Evolutionary conservation across 1,140 invertebrate species (phyloP).

Genomic region (Listronotus oregonensis): DNA sequence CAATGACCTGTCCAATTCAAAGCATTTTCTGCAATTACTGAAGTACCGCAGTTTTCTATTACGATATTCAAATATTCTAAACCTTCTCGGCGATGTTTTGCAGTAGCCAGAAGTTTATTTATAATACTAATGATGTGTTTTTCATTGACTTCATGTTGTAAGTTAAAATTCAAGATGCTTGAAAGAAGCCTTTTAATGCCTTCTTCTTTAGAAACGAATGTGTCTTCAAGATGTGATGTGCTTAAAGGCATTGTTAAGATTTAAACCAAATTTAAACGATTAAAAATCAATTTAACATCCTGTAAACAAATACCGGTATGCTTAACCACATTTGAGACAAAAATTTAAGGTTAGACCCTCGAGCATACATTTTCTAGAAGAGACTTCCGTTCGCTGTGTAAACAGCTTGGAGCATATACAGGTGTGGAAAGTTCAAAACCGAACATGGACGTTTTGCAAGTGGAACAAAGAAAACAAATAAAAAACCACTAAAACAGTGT

Average conservation of each 20-base stretch:
- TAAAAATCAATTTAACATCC: neutral
- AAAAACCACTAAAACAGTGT: no score
- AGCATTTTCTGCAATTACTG: slow-evolving; percentile 23
- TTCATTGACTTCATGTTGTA: slow-evolving; percentile 25
- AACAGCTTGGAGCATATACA: no score
- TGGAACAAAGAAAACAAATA: no score
- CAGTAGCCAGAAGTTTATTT: slow-evolving; percentile 20
- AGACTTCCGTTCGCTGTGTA: no score
- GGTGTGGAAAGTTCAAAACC: no score
- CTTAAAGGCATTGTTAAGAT: slow-evolving; percentile 14
- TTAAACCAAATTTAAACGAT: neutral
- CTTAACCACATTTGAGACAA: neutral
- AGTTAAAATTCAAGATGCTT: slow-evolving; percentile 30
- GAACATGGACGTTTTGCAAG: no score
- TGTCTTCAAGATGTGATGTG: slow-evolving; percentile 23
- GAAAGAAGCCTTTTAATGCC: slow-evolving; percentile 21
- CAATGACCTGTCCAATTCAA: slow-evolving; percentile 33
- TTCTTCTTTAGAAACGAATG: slow-evolving; percentile 16
- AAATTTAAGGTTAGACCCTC: neutral
- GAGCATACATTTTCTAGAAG: no score
- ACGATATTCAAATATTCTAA: slow-evolving; percentile 29
- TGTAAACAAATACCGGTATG: neutral
- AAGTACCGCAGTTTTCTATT: slow-evolving; percentile 22
- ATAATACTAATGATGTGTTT: slow-evolving; percentile 27
- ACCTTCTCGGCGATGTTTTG: slow-evolving; percentile 27